phyloP scores from a whole-genome alignment of 2,113 vertebrate genomes.

The Chrysemys picta region DNA sequence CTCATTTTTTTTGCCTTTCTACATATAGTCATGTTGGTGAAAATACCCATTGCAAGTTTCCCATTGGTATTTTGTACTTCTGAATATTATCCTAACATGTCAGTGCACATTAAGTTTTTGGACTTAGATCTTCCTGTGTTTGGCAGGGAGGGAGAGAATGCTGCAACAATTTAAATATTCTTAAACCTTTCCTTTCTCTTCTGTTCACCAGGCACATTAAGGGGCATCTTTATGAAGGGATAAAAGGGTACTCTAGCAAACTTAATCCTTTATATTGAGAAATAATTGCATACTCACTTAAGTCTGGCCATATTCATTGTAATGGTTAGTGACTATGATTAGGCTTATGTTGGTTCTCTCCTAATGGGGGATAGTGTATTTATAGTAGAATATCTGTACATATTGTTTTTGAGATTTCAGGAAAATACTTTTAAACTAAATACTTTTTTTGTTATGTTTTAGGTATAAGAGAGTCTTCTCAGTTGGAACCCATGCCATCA shows the following conservation, averaged over 20 bases:
- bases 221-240: background rate
- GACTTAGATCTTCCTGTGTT: background rate
- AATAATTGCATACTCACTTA: background rate
- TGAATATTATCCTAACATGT: no score
- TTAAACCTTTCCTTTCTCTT: background rate
- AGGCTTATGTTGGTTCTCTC: background rate
- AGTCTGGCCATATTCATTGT: background rate
- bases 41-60: background rate
- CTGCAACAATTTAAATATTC: background rate
- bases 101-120: background rate
- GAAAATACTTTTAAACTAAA: constrained; percentile 12
- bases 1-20: background rate
- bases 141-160: background rate
- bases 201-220: background rate
- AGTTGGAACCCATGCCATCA: constrained; percentile 95
- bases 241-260: background rate
- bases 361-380: background rate
- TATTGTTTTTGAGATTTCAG: background rate
- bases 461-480: constrained; percentile 99
- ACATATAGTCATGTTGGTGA: background rate
- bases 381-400: background rate
- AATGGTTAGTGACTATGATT: background rate
- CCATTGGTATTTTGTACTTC: background rate
- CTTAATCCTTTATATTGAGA: background rate
- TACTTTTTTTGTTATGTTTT: constrained; percentile 11